A percentile compares a stretch with the other conserved stretches of the same genome.
phyloP scores from a whole-genome alignment of 2,888 invertebrate species.

The Trissolcus brochymenae region DNA sequence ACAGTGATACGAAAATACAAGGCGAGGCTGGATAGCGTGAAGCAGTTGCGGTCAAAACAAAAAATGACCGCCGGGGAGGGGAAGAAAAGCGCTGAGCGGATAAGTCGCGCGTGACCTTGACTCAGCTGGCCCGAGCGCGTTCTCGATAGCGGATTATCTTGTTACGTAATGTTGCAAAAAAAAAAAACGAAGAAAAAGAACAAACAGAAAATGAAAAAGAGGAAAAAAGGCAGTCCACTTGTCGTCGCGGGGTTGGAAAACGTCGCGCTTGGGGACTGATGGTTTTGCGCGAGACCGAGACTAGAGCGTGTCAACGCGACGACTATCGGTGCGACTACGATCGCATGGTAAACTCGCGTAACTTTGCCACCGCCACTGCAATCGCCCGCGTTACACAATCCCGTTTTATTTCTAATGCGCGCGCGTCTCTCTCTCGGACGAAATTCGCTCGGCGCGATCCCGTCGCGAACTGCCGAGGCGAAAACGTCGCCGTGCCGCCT shows the following conservation, averaged over 20 bases:
- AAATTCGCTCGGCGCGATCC: conserved; percentile 24
- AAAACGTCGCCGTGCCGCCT: conserved; percentile 49
- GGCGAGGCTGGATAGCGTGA: conserved; percentile 20
- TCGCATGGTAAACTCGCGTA: conserved; percentile 32
- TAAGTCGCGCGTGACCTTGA: conserved; percentile 38
- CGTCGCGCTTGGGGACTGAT: too few relatives aligned
- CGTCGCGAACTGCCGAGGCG: conserved; percentile 46
- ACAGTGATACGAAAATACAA: conserved; percentile 19
- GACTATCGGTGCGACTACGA: conserved; percentile 27
- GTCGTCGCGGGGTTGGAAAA: neutral
- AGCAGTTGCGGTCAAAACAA: conserved; percentile 14
- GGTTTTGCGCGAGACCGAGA: neutral
- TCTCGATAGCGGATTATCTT: conserved; percentile 7
- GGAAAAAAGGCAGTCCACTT: neutral
- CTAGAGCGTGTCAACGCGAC: conserved; percentile 41
- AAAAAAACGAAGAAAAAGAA: too few relatives aligned
- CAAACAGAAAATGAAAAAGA: too few relatives aligned
- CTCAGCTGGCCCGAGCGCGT: conserved; percentile 25
- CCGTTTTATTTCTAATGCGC: conserved; percentile 44
- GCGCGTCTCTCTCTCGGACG: conserved; percentile 6
- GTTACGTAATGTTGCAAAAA: neutral
- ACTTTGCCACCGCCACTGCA: conserved; percentile 30
- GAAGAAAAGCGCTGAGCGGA: conserved; percentile 3
- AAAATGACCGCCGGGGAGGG: neutral
- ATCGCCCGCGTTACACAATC: conserved; percentile 39